phyloP scores from a whole-genome alignment of 92 coral and sea anemone genomes.

The Umimayanthus chanpuru region DNA sequence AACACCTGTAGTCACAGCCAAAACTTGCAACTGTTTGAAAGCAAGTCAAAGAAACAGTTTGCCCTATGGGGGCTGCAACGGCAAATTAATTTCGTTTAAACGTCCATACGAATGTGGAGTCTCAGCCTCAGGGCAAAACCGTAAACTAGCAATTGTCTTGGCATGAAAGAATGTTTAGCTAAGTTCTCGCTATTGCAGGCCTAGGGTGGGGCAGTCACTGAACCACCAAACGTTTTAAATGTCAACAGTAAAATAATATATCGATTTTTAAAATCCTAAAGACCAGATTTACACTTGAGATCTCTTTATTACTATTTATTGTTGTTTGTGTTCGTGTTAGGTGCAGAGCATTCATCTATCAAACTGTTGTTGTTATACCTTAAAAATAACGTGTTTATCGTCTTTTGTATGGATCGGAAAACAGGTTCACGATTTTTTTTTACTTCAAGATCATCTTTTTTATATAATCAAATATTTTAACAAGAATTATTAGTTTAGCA shows the following conservation, averaged over 20 bases:
- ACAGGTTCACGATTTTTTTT: too few relatives aligned
- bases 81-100: background rate
- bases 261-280: background rate
- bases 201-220: background rate
- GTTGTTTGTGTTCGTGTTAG: background rate
- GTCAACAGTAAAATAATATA: background rate
- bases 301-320: background rate
- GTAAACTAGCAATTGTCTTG: background rate
- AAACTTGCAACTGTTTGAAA: conserved; percentile 27
- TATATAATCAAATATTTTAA: too few relatives aligned
- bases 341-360: background rate
- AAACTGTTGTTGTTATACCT: background rate
- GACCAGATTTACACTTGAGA: too few relatives aligned
- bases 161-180: background rate
- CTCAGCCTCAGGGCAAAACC: background rate
- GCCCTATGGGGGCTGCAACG: background rate
- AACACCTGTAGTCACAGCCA: conserved; percentile 34
- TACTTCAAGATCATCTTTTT: too few relatives aligned
- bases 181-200: background rate
- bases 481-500: too few relatives aligned
- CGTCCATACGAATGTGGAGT: too few relatives aligned
- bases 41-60: background rate
- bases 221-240: background rate
- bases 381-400: background rate
- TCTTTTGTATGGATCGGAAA: too few relatives aligned